Evolutionary conservation across 2,113 vertebrate genomes (phyloP).

Genomic region (Saguinus imperator): DNA sequence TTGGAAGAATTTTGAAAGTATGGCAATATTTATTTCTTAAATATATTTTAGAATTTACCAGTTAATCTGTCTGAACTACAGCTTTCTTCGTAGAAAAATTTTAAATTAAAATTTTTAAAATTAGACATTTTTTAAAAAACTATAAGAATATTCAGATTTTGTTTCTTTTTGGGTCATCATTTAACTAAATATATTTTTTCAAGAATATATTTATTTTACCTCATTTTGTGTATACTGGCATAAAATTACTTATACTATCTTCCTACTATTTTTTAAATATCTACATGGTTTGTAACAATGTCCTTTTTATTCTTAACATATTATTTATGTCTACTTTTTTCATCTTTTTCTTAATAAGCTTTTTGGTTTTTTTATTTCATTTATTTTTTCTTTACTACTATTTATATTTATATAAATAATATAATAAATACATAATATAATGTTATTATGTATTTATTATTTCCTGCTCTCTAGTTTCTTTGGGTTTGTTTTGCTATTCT

Average conservation of each 20-base stretch:
- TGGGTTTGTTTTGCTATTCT: neutral
- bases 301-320: neutral
- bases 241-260: neutral
- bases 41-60: neutral
- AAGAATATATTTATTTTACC: neutral
- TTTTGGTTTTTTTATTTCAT: neutral
- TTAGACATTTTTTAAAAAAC: neutral
- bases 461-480: neutral
- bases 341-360: neutral
- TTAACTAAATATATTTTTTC: neutral
- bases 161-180: neutral
- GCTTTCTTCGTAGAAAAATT: neutral
- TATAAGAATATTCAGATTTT: neutral
- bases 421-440: too few species aligned
- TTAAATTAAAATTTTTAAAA: neutral
- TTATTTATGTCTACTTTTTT: neutral
- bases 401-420: too few species aligned
- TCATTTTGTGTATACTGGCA: neutral
- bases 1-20: neutral
- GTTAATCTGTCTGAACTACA: neutral
- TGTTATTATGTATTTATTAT: neutral
- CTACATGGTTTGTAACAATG: neutral
- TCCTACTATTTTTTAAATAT: neutral
- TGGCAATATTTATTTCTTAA: constrained; percentile 9
- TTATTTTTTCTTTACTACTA: neutral